A percentile compares a stretch with the other conserved stretches of the same genome.
These are phyloP conservation scores for Microvelia longipes DNA, from an alignment of 1,140 invertebrate genomes.

Conservation along the genomic window DNA sequence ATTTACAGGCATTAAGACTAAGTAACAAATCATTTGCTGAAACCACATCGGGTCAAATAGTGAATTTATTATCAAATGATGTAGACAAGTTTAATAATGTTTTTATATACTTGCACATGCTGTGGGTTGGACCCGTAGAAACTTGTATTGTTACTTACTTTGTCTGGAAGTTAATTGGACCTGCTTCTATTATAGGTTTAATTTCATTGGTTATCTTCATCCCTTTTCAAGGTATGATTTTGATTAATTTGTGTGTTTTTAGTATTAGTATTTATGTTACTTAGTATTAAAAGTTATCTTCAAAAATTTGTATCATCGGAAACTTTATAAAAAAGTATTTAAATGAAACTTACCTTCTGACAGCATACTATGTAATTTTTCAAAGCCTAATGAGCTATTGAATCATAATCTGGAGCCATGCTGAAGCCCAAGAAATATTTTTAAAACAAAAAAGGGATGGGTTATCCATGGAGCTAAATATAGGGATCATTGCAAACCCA, in stretches of 20 bases:
- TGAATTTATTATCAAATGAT: slow-evolving; percentile 52
- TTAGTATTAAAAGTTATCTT: too few species aligned
- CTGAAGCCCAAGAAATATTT: too few species aligned
- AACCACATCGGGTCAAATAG: slow-evolving; percentile 42
- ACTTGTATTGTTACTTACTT: slow-evolving; percentile 57
- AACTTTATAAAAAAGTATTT: too few species aligned
- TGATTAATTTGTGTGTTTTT: not conserved
- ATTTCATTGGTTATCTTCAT: slow-evolving; percentile 60
- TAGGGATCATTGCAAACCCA: too few species aligned
- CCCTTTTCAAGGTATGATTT: slow-evolving; percentile 52
- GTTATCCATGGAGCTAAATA: too few species aligned
- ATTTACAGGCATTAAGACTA: slow-evolving; percentile 20
- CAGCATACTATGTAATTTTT: too few species aligned
- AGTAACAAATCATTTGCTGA: slow-evolving; percentile 34
- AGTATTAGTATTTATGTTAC: too few species aligned
- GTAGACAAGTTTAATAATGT: slow-evolving; percentile 31
- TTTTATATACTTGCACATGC: slow-evolving; percentile 29
- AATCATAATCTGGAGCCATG: too few species aligned
- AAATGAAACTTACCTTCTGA: too few species aligned
- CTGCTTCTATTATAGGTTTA: slow-evolving; percentile 59
- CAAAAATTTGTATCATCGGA: too few species aligned
- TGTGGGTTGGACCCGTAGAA: slow-evolving; percentile 54
- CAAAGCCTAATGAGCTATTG: too few species aligned
- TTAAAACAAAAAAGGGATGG: too few species aligned
- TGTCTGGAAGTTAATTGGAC: slow-evolving; percentile 55